Percentiles rank a stretch among this genome's conserved stretches.
phyloP scores from a whole-genome alignment of 2,113 vertebrate species.

The Kryptolebias marmoratus region DNA sequence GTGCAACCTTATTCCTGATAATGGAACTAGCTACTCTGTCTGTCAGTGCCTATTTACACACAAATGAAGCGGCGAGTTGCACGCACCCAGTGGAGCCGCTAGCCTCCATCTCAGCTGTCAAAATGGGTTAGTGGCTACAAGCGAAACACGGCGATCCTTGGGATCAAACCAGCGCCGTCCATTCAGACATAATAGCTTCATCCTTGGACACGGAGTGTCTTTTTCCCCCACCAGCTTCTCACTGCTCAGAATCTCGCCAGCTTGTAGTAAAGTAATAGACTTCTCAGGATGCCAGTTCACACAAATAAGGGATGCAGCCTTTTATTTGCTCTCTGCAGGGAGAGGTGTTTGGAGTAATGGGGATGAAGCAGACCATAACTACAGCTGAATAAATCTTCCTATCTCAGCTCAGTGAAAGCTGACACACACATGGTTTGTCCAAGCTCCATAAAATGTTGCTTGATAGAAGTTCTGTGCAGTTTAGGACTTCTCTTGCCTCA shows the following conservation, averaged over 20 bases:
- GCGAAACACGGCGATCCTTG: constrained; percentile 64
- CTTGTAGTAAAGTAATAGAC: constrained; percentile 70
- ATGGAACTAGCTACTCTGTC: constrained; percentile 68
- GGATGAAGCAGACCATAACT: constrained; percentile 70
- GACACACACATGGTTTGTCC: constrained; percentile 52
- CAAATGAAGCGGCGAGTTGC: constrained; percentile 73
- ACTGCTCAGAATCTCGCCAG: constrained; percentile 38
- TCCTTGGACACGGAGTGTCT: constrained; percentile 61
- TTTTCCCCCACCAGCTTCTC: constrained; percentile 12
- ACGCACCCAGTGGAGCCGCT: constrained; percentile 61
- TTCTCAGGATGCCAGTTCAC: constrained; percentile 65
- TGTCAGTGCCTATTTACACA: constrained; percentile 77
- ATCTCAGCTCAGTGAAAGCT: constrained; percentile 61
- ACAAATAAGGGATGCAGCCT: constrained; percentile 64
- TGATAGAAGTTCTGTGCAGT: constrained; percentile 70
- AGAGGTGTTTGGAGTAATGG: constrained; percentile 68
- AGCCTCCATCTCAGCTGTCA: constrained; percentile 75
- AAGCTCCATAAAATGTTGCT: constrained; percentile 68
- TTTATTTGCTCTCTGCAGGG: constrained; percentile 66
- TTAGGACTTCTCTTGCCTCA: constrained; percentile 53
- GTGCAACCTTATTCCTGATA: constrained; percentile 71
- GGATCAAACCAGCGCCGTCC: constrained; percentile 63
- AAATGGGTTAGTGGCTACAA: constrained; percentile 72
- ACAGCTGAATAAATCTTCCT: constrained; percentile 74
- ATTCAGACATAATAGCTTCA: constrained; percentile 70